Base-by-base conservation (phyloP, 2,113 vertebrate genomes). In the Pygoscelis adeliae region DNA sequence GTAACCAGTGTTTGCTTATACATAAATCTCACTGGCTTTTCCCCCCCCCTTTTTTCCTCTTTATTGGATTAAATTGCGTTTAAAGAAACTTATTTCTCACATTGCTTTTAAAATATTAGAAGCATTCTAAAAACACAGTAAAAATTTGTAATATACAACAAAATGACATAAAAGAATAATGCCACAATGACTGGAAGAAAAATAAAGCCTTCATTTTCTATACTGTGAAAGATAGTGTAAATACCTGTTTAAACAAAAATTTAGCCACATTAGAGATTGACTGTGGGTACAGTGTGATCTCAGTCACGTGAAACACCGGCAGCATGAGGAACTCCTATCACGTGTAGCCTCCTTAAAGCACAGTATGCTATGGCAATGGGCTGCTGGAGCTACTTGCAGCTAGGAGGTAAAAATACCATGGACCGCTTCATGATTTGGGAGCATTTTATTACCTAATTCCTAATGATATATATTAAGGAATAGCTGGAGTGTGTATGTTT, bases 251-350 rank as follows among this genome's bases (percentile, higher is more conserved):
- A n/a, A 72, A 44, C 22, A 76, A 36, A 56, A 74, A 27, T 15
- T 15, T 8, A n/a, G 34, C 25, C 25, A 11, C 3, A 1, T 18
- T 7, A 26, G 38, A 52, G 23, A 29, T 8, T 38, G 22, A 11
- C 9, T 27, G 53, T 6, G 53, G 27, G 22, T 7, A 30, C 17
- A 36, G 29, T 3, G 19, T 11, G 25, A 49, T 36, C 49, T 40
- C 40, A 16, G 47, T 6, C 38, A 2, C 2, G 2, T 9, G 38
- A 23, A 38, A 26, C 7, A 22, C 40, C 4, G 1, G 19, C 83
- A 36, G 26, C 3, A 5, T 1, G 32, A 20, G 50, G 25, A 30
- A 7, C 11, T 9, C 40, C n/a, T 10, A 5, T 4, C 40, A 6
- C 2, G 2, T 4, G 38, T 14, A 14, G 22, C 38, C 55, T 62